Base-by-base conservation (phyloP, 2,113 vertebrate species). In the Ammodytes dubius region DNA sequence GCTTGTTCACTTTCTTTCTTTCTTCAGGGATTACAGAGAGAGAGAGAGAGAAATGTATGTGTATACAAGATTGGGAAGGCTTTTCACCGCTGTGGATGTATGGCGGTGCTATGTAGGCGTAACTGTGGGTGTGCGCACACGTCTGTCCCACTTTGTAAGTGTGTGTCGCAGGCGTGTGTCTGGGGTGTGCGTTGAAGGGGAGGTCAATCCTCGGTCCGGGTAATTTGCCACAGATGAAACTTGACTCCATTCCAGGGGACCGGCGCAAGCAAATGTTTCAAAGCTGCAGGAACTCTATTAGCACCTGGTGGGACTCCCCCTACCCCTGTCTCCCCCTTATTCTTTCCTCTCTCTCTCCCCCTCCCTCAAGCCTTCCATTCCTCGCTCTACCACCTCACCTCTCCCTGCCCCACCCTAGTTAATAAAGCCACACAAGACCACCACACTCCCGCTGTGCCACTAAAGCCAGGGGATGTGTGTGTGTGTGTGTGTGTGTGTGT, bases 241-340 rank as follows among this genome's bases (percentile, higher is more conserved):
- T 81, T 5, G 83, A 95, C 77, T 85, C 90, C 74, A 60, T 86
- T 90, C 86, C 87, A 81, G 76, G 84, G 60, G 74, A 88, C 80
- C 86, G 52, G 83, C 75, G 72, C 87, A 79, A 89, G 90, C 88
- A 84, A 93, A 89, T 77, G 82, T 93, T 94, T 94, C 92, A 95
- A 94, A 95, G 93, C 94, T 92, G 90, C 90, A 94, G 93, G 93
- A 95, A 94, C 94, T 95, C 93, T 92, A 94, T 95, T 94, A 95
- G 93, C 94, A 95, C 94, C 94, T 94, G 91, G 89, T 89, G 89
- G 88, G 93, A 88, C 88, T 83, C 77, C 76, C 66, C 57, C 75
- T 46, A 65, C 49, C 74, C n/a, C 69, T 47, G 43, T 2, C 17
- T 40, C 46, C 61, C 50, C 27, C 14, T 13, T 39, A 84, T 77